A percentile compares a stretch with the other conserved stretches of the same genome.
Conservation (phyloP, 2,797 vertebrate genomes). For the Delichon dasypus region DNA sequence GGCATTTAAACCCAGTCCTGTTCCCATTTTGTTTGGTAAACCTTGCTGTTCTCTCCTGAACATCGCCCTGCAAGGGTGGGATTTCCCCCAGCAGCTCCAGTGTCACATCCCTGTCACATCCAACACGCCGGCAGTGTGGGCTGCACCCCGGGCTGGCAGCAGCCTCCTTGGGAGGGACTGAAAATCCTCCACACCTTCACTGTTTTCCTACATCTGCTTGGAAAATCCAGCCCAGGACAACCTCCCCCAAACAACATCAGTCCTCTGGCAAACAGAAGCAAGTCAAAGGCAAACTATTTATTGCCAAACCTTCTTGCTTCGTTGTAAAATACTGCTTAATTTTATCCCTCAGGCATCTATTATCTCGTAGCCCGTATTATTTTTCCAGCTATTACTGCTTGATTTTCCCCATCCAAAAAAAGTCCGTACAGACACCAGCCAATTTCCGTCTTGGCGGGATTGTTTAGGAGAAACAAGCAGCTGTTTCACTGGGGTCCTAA, state of each 20-base stretch:
- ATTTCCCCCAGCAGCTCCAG: not conserved
- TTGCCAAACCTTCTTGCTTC: constrained; percentile 57
- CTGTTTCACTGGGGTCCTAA: constrained; percentile 50
- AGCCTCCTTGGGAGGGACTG: not conserved
- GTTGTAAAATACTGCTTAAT: constrained; percentile 47
- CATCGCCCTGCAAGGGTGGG: not conserved
- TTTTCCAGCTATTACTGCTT: constrained; percentile 56
- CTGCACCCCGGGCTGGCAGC: not conserved
- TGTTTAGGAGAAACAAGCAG: constrained; percentile 60
- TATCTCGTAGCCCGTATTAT: constrained; percentile 58
- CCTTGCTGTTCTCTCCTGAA: not conserved
- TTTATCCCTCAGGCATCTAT: constrained; percentile 61
- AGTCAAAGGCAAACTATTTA: constrained; percentile 42
- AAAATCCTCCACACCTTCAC: not conserved
- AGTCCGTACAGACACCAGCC: not conserved
- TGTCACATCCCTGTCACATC: not conserved
- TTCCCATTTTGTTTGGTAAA: not conserved
- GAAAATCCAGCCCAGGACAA: not conserved
- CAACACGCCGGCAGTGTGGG: accelerated
- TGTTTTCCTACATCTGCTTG: not conserved
- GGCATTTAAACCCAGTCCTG: not conserved
- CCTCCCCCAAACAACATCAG: not conserved
- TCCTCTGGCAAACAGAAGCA: constrained; percentile 10
- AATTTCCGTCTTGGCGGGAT: constrained; percentile 29
- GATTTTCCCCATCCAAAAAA: constrained; percentile 39